These are phyloP conservation scores for Melanotus villosus DNA, from an alignment of 2,888 invertebrate genomes.

Conservation along the genomic window DNA sequence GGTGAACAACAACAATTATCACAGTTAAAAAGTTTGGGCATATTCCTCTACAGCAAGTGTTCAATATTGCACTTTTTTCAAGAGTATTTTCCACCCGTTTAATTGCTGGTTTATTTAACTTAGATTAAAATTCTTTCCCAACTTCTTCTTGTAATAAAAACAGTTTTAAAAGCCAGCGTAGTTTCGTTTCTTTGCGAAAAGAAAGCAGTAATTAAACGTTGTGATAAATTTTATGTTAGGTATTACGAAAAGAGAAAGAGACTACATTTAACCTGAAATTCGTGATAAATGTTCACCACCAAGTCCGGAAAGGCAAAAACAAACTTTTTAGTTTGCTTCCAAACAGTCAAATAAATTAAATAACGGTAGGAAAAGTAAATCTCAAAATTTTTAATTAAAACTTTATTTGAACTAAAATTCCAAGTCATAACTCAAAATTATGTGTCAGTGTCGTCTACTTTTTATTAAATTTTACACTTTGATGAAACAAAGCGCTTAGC, in stretches of 20 bases:
- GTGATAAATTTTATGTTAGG: slow-evolving; percentile 18
- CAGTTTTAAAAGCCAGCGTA: background rate
- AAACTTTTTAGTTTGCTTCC: slow-evolving; percentile 27
- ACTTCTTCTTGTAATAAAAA: background rate
- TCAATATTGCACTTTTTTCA: too few species aligned
- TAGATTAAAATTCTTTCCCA: background rate
- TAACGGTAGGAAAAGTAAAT: slow-evolving; percentile 38
- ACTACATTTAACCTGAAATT: slow-evolving; percentile 5
- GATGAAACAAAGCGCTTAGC: slow-evolving; percentile 46
- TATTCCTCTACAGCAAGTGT: too few species aligned
- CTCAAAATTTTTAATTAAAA: slow-evolving; percentile 44
- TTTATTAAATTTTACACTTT: slow-evolving; percentile 47
- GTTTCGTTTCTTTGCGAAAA: background rate
- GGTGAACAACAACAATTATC: too few species aligned
- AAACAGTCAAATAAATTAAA: slow-evolving; percentile 40
- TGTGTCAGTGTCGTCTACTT: slow-evolving; percentile 40
- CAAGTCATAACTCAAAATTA: slow-evolving; percentile 43
- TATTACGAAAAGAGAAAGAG: background rate
- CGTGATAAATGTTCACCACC: slow-evolving; percentile 12
- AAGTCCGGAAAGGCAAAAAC: slow-evolving; percentile 18
- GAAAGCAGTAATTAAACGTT: background rate
- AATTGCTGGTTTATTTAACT: background rate
- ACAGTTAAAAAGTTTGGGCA: too few species aligned
- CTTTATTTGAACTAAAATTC: slow-evolving; percentile 43
- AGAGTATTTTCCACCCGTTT: background rate